Conservation (phyloP, 2,113 vertebrate species). For the Megaceryle torquata region DNA sequence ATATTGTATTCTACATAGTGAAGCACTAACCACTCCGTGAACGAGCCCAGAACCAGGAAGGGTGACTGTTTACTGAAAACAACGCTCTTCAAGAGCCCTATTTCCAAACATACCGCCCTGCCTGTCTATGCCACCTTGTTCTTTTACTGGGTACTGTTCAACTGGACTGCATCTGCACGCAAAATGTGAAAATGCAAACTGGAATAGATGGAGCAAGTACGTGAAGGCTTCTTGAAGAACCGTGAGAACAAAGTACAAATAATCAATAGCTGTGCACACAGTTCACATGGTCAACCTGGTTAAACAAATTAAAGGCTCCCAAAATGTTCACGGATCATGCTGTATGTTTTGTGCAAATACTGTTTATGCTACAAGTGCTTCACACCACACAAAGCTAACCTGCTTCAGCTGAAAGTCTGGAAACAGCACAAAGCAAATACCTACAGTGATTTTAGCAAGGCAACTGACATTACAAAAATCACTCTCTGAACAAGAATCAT, state of each 20-base stretch:
- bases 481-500: not conserved
- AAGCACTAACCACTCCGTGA: not conserved
- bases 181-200: not conserved
- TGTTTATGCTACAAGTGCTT: not conserved
- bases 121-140: not conserved
- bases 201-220: not conserved
- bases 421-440: not conserved
- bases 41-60: not conserved
- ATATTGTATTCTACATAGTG: not conserved
- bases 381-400: not conserved
- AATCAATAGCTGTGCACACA: not conserved
- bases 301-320: not conserved
- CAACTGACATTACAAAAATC: not conserved
- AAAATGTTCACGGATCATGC: not conserved
- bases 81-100: not conserved
- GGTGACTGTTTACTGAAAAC: not conserved
- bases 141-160: not conserved
- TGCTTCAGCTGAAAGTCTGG: not conserved
- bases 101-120: not conserved
- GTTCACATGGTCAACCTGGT: not conserved
- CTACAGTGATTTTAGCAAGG: not conserved
- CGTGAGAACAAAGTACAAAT: not conserved
- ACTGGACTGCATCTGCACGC: not conserved
- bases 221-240: not conserved
- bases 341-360: not conserved